Percentiles rank a stretch among this genome's conserved stretches.
phyloP scores from a whole-genome alignment of 2,113 vertebrate genomes.

The Clarias batrachus region DNA sequence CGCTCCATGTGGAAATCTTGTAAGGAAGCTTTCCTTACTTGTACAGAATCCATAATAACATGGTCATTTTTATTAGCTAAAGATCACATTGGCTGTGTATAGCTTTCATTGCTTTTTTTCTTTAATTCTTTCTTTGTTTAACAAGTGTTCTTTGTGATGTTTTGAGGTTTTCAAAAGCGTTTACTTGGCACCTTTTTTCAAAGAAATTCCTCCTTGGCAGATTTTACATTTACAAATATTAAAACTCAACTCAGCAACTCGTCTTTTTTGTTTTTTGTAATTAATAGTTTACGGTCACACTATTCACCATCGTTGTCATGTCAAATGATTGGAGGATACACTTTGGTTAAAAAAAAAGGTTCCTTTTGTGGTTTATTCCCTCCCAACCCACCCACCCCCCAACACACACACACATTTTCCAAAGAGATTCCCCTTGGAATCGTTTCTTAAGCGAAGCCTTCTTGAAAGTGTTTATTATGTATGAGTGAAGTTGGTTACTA shows the following conservation, averaged over 20 bases:
- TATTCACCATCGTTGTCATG: not conserved
- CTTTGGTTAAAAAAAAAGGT: not conserved
- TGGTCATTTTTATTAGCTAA: not conserved
- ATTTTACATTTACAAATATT: not conserved
- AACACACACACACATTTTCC: not conserved
- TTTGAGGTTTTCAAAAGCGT: not conserved
- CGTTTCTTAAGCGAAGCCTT: not conserved
- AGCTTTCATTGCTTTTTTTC: not conserved
- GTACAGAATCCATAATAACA: not conserved
- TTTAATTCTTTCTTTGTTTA: not conserved
- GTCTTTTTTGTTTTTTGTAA: not conserved
- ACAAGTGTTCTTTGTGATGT: not conserved
- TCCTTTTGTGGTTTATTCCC: not conserved
- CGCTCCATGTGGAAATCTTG: not conserved
- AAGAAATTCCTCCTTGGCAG: not conserved
- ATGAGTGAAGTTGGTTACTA: not conserved
- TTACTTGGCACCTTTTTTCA: not conserved
- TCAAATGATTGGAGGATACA: not conserved
- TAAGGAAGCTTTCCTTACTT: not conserved
- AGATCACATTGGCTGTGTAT: not conserved
- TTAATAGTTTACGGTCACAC: not conserved
- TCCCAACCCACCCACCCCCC: too few species aligned
- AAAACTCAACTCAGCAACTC: not conserved
- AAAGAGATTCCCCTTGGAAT: not conserved
- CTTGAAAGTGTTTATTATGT: too few species aligned